These are phyloP conservation scores for Polietes domitor DNA, from an alignment of 2,888 invertebrate genomes.

Conservation along the genomic window DNA sequence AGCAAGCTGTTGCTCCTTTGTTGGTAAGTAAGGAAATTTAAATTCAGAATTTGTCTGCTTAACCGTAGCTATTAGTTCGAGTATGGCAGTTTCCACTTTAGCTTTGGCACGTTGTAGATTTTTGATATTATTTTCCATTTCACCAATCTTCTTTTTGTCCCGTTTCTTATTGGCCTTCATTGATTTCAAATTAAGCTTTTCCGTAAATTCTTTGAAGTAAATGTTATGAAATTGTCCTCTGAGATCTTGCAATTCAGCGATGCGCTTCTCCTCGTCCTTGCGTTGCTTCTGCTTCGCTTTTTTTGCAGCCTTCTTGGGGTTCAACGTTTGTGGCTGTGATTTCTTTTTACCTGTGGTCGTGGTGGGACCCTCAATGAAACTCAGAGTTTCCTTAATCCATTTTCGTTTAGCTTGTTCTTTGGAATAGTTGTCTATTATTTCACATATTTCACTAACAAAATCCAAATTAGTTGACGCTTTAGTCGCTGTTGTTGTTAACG, in stretches of 20 bases:
- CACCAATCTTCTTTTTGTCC: slow-evolving; percentile 79
- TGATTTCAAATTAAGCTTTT: slow-evolving; percentile 77
- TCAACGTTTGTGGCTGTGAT: slow-evolving; percentile 76
- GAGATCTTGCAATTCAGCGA: slow-evolving; percentile 77
- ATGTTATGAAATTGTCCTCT: slow-evolving; percentile 79
- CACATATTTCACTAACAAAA: slow-evolving; percentile 77
- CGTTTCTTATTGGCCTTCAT: slow-evolving; percentile 77
- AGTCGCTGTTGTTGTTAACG: slow-evolving; percentile 43
- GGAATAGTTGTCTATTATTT: slow-evolving; percentile 76
- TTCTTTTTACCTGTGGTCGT: slow-evolving; percentile 69
- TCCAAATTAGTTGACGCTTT: slow-evolving; percentile 67
- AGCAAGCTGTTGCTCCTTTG: slow-evolving; percentile 79
- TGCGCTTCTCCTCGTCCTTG: slow-evolving; percentile 79
- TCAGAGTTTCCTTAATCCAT: slow-evolving; percentile 79
- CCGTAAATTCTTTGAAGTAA: slow-evolving; percentile 79
- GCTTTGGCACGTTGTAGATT: slow-evolving; percentile 79
- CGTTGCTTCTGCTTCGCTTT: slow-evolving; percentile 80
- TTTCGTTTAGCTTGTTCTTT: slow-evolving; percentile 75
- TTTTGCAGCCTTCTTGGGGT: slow-evolving; percentile 80
- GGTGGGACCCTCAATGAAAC: slow-evolving; percentile 77
- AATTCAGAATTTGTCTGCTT: slow-evolving; percentile 79
- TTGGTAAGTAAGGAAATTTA: slow-evolving; percentile 79
- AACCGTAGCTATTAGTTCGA: slow-evolving; percentile 79
- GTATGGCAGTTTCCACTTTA: slow-evolving; percentile 78
- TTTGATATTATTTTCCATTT: slow-evolving; percentile 78